A percentile compares a stretch with the other conserved stretches of the same genome.
Evolutionary conservation across 2,888 invertebrate species (phyloP).

Genomic region (Andrena flavipes): DNA sequence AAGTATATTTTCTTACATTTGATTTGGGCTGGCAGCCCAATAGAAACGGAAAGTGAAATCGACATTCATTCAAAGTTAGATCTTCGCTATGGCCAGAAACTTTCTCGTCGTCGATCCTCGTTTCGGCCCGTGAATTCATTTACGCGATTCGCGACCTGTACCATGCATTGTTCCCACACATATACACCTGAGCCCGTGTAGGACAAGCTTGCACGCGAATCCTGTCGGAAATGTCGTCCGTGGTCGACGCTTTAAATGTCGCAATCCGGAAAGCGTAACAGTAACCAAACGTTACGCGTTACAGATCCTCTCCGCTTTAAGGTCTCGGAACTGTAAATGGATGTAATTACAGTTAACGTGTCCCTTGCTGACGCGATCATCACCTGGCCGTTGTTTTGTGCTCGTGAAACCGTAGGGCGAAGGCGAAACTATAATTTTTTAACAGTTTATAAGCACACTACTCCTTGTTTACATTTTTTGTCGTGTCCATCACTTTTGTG

Average conservation of each 20-base stretch:
- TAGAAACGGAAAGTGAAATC: constrained; percentile 34
- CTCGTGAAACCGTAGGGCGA: not conserved
- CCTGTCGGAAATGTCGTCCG: constrained; percentile 46
- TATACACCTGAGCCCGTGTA: not conserved
- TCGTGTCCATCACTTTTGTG: too few relatives aligned
- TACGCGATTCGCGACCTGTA: not conserved
- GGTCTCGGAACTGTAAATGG: constrained; percentile 46
- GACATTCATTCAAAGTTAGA: not conserved
- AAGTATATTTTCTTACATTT: not conserved
- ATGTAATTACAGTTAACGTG: constrained; percentile 56
- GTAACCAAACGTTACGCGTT: constrained; percentile 41
- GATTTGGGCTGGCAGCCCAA: not conserved
- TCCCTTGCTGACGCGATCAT: constrained; percentile 6
- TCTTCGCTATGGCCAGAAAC: constrained; percentile 4
- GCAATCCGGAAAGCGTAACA: constrained; percentile 53
- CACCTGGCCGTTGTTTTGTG: not conserved
- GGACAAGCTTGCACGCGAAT: constrained; percentile 32
- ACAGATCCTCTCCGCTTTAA: constrained; percentile 33
- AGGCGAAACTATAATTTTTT: too few relatives aligned
- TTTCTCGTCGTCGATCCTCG: constrained; percentile 26
- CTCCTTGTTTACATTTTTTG: too few relatives aligned
- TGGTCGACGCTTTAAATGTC: constrained; percentile 46
- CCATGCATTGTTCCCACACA: not conserved
- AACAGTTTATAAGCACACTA: too few relatives aligned
- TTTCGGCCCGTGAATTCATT: constrained; percentile 37